Conservation (phyloP, 2,113 vertebrate species). For the Terrapene triunguis region DNA sequence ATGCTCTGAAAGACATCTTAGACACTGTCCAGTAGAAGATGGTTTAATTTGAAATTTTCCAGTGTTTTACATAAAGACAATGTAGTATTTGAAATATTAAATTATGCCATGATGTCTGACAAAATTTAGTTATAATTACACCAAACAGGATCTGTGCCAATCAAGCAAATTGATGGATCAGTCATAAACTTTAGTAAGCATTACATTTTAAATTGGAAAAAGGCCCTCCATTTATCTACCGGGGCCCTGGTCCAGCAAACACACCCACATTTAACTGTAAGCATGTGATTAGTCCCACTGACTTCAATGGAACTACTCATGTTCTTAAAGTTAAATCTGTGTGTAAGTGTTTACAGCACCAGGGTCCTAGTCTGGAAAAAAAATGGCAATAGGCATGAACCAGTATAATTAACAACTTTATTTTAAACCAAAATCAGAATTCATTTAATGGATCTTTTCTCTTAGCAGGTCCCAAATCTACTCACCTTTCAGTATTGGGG, state of each 20-base stretch:
- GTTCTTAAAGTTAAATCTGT: neutral
- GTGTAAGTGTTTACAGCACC: neutral
- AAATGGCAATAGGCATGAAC: neutral
- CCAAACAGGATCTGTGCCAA: neutral
- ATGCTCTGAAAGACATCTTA: too few relatives aligned
- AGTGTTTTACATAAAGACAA: neutral
- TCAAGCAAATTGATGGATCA: neutral
- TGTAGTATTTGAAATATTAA: neutral
- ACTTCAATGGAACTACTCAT: neutral
- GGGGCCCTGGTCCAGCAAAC: neutral
- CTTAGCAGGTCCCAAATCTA: neutral
- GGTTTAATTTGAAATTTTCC: neutral
- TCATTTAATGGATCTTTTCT: neutral
- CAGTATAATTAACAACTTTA: neutral
- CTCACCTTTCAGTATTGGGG: neutral
- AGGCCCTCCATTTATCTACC: neutral
- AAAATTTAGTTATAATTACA: neutral
- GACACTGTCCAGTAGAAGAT: too few relatives aligned
- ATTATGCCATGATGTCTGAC: neutral
- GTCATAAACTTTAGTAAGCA: neutral
- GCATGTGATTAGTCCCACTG: neutral
- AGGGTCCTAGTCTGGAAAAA: neutral
- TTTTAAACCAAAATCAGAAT: neutral
- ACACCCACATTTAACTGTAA: neutral
- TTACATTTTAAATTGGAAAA: neutral